These are phyloP conservation scores for Limnephilus auricula DNA, from an alignment of 2,888 invertebrate genomes.

Conservation along the genomic window DNA sequence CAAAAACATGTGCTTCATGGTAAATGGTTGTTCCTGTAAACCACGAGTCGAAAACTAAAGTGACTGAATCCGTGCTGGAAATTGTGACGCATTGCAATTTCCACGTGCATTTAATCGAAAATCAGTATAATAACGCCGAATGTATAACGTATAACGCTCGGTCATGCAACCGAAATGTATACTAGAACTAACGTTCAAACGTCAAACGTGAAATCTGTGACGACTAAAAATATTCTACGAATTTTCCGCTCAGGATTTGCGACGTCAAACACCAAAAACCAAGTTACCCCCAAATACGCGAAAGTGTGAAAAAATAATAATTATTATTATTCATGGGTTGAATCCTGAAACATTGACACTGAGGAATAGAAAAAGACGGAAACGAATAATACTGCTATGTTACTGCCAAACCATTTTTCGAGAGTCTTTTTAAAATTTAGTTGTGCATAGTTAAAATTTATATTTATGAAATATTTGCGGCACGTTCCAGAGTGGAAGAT, in stretches of 20 bases:
- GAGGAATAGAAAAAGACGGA: too few species aligned
- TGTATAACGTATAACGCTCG: neutral
- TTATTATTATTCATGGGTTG: neutral
- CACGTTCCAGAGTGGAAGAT: too few species aligned
- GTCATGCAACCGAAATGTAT: neutral
- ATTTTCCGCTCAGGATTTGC: neutral
- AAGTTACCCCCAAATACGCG: neutral
- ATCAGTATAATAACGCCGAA: neutral
- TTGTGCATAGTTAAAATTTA: too few species aligned
- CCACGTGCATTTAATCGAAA: neutral
- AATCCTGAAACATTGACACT: neutral
- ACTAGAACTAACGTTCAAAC: neutral
- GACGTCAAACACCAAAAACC: neutral
- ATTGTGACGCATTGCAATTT: neutral
- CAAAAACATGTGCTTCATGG: neutral
- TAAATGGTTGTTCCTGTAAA: neutral
- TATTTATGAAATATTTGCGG: too few species aligned
- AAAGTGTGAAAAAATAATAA: neutral
- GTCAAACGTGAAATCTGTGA: neutral
- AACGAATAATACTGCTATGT: neutral
- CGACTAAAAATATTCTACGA: neutral
- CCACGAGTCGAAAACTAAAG: neutral
- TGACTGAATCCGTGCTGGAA: neutral
- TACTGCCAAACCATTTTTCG: too few species aligned
- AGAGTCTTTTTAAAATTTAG: too few species aligned